Evolutionary conservation across 2,888 invertebrate genomes (phyloP).

Genomic region (Microctonus aethiopoides): DNA sequence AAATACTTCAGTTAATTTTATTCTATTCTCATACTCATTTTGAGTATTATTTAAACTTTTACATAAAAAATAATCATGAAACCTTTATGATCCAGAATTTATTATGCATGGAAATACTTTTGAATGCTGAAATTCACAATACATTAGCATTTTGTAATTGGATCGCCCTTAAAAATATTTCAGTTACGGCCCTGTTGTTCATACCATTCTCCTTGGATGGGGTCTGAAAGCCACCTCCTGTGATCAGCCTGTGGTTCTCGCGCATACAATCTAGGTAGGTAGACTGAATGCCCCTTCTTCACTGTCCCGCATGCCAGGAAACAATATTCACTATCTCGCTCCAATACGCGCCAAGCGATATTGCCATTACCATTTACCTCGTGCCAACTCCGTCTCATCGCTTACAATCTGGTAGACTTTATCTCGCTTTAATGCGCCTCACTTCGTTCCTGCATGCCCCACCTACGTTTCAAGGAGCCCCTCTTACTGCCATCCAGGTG

Average conservation of each 20-base stretch:
- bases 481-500: slow-evolving; percentile 21
- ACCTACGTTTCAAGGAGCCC: background rate
- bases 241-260: slow-evolving; percentile 61
- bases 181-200: slow-evolving; percentile 56
- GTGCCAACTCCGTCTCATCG: background rate
- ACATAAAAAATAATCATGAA: background rate
- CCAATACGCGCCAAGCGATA: background rate
- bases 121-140: background rate
- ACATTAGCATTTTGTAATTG: background rate
- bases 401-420: background rate
- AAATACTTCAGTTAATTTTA: background rate
- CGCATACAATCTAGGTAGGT: slow-evolving; percentile 18
- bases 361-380: background rate
- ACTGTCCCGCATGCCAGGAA: slow-evolving; percentile 3
- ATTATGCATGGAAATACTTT: background rate
- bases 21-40: background rate
- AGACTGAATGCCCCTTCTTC: slow-evolving; percentile 27
- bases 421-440: background rate
- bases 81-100: background rate
- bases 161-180: background rate
- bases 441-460: background rate
- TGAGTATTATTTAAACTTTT: background rate
- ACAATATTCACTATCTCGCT: slow-evolving; percentile 17
- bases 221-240: slow-evolving; percentile 50
- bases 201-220: slow-evolving; percentile 48